Evolutionary conservation across 2,888 invertebrate genomes (phyloP), one percentile per base, ranked within the genome.

Genomic region (Leptinotarsa peninsularis): DNA sequence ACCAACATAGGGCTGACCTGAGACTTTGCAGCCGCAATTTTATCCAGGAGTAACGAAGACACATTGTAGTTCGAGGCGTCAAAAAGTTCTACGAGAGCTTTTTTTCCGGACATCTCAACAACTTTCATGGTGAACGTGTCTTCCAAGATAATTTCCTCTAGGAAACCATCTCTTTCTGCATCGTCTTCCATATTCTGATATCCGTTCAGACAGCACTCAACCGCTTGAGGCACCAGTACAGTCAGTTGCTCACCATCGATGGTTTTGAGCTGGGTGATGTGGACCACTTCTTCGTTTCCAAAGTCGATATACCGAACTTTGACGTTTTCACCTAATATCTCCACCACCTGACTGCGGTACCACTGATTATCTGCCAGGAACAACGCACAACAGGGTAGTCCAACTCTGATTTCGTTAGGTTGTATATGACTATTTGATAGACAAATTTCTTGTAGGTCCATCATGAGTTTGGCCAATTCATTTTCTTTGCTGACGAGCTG

Each of bases 221-320:
- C 90, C 0, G 95, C 95, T 88, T 95, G 95, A 3, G 93, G 92
- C 21, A 93, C 91, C 74, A 95, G 88, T 79, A 87, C 87, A 3
- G 89, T 90, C 4, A 94, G 89, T 78, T 93, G 89, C 72, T 93
- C 91, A 4, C 91, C 90, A 4, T 92, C 91, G 33, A 95, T 93
- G 27, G 90, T 89, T 76, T 93, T 91, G 49, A 95, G 87, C 54
- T 92, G 88, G 15, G 90, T 88, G 1, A 90, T 86, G 10, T 90
- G 87, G 1, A 96, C 92, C n/a, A 91, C 91, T 85, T 97, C 97
- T 84, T 95, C 94, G 88, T 98, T 98, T 7, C 99, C 99, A 89
- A 95, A 99, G 89, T 99, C 99, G 18, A 99, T 94, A 89, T 97
- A 99, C 3, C 93, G 90, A n/a, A 99, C 94, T 73, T 91, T 86